Evolutionary conservation across 2,797 vertebrate genomes (phyloP).

Genomic region (Phoeniculus purpureus): DNA sequence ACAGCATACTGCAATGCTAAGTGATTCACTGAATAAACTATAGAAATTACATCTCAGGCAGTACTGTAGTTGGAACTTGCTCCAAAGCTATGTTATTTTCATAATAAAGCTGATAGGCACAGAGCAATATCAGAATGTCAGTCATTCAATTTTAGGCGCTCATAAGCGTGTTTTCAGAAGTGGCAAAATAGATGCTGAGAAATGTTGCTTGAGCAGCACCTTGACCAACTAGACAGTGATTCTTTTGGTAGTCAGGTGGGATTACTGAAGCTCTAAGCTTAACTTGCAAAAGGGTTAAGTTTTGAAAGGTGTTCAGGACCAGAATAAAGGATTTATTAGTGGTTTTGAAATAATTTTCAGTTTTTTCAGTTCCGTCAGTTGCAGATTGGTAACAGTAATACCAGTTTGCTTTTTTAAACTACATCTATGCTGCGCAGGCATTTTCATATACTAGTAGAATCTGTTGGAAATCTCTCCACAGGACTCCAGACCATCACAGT

Average conservation of each 20-base stretch:
- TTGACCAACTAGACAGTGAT: background rate
- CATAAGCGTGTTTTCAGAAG: background rate
- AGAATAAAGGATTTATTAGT: slow-evolving; percentile 4
- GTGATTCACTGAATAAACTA: slow-evolving; percentile 34
- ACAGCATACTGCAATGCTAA: background rate
- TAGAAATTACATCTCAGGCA: slow-evolving; percentile 35
- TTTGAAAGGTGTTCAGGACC: background rate
- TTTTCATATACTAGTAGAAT: background rate
- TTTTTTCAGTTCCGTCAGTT: slow-evolving; percentile 21
- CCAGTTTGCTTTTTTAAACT: background rate
- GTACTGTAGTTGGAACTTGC: background rate
- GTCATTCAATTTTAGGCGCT: slow-evolving; percentile 7
- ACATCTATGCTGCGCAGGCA: background rate
- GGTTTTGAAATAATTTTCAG: slow-evolving; percentile 14
- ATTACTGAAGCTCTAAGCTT: background rate
- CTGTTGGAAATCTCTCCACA: background rate
- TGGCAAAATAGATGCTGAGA: background rate
- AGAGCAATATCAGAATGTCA: slow-evolving; percentile 5
- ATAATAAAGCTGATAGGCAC: background rate
- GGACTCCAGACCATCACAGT: background rate
- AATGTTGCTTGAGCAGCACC: background rate
- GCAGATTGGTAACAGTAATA: background rate
- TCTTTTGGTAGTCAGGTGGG: background rate
- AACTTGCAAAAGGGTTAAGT: slow-evolving; percentile 2
- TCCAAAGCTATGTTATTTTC: slow-evolving; percentile 26